A percentile compares a stretch with the other conserved stretches of the same genome.
Conservation (phyloP, 2,113 vertebrate species). For the Calidris pugnax region DNA sequence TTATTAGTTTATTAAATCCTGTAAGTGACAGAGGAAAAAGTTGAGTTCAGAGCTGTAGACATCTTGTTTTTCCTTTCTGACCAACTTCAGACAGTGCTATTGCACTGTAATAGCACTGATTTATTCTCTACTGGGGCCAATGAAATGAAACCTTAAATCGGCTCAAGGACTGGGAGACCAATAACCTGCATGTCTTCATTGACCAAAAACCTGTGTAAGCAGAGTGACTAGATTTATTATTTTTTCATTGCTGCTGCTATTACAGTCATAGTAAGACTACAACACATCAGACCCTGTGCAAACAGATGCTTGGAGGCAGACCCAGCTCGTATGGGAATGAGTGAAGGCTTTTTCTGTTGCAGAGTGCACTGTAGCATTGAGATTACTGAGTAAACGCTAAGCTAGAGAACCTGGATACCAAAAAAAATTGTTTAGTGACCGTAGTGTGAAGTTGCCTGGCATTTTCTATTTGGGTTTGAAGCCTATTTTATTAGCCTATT, state of each 20-base stretch:
- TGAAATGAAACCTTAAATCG: neutral
- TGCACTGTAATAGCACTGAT: neutral
- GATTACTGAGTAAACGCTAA: neutral
- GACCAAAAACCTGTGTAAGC: neutral
- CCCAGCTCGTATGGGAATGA: fast-evolving
- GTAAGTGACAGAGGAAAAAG: neutral
- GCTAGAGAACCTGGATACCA: neutral
- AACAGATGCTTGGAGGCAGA: neutral
- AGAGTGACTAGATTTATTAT: neutral
- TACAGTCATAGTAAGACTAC: neutral
- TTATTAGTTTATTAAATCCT: neutral
- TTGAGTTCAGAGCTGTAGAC: neutral
- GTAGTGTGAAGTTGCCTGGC: neutral
- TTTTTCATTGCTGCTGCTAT: neutral
- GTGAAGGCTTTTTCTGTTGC: neutral
- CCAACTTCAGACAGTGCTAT: neutral
- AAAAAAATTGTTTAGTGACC: neutral
- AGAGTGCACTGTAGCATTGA: fast-evolving
- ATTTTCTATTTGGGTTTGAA: neutral
- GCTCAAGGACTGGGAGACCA: neutral
- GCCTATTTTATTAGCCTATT: neutral
- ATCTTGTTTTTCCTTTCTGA: neutral
- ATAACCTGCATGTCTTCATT: neutral
- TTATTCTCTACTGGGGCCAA: neutral
- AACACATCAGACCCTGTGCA: neutral